Percentiles rank a stretch among this genome's conserved stretches.
These are phyloP conservation scores for Sinosuthora webbiana DNA, from an alignment of 2,113 vertebrate species.

Conservation along the genomic window DNA sequence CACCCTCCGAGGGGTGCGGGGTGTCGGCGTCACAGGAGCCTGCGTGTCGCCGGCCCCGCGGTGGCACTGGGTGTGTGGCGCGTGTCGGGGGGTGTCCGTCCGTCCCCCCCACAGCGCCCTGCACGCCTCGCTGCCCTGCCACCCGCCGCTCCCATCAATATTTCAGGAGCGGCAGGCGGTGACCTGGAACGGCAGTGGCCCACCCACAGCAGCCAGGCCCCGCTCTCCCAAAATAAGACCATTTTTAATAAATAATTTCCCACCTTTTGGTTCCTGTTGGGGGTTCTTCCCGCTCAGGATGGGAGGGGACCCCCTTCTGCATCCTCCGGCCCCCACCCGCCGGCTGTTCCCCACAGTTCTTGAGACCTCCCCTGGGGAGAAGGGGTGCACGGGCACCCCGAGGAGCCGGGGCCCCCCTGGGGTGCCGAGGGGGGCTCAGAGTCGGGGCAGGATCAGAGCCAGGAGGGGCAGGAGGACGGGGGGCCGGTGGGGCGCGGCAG, in stretches of 20 bases:
- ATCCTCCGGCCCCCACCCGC: neutral
- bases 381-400: neutral
- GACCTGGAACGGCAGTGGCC: slow-evolving; percentile 68
- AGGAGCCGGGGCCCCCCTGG: neutral
- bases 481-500: neutral
- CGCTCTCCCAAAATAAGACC: slow-evolving; percentile 75
- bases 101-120: rapidly evolving
- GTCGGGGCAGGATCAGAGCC: neutral
- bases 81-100: neutral
- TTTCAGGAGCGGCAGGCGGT: slow-evolving; percentile 71
- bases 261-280: slow-evolving; percentile 49
- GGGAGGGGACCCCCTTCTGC: neutral
- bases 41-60: neutral
- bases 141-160: slow-evolving; percentile 65
- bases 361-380: neutral
- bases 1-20: neutral
- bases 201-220: neutral
- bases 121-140: neutral
- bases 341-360: neutral
- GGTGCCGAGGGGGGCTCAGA: neutral
- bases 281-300: neutral
- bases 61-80: neutral
- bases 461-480: neutral
- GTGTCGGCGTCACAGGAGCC: neutral
- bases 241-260: slow-evolving; percentile 79